Conservation (phyloP, 2,888 invertebrate genomes). For the Eupelmus urozonus region DNA sequence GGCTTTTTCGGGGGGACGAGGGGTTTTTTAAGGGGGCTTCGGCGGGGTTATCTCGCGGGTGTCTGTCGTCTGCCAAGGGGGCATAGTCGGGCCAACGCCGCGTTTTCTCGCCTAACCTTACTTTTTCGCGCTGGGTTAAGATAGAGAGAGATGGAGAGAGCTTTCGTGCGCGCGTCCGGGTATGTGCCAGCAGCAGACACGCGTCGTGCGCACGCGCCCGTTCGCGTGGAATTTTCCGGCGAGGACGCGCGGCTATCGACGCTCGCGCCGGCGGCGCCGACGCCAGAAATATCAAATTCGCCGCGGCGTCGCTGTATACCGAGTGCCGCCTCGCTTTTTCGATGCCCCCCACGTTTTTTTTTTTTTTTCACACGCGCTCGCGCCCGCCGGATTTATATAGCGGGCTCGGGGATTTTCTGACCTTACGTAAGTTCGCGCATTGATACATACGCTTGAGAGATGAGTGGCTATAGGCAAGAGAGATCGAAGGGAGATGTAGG, state of each 20-base stretch:
- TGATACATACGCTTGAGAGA: too few species aligned
- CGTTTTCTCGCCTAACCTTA: constrained; percentile 39
- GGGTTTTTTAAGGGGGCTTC: background rate
- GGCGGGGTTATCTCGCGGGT: too few species aligned
- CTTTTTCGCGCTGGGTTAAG: constrained; percentile 13
- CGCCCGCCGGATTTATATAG: background rate
- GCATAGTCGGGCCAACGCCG: background rate
- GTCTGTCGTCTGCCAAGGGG: too few species aligned
- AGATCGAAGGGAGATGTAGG: too few species aligned
- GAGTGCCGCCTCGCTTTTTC: background rate
- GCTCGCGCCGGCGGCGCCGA: background rate
- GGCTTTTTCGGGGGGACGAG: too few species aligned
- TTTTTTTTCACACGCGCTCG: background rate
- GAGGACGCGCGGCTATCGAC: constrained; percentile 3
- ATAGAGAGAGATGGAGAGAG: too few species aligned
- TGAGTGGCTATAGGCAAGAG: too few species aligned
- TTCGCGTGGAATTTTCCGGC: constrained; percentile 29
- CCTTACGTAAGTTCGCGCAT: constrained; percentile 34
- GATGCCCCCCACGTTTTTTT: too few species aligned
- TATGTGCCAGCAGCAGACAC: background rate
- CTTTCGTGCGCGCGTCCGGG: too few species aligned
- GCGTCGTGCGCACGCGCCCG: background rate
- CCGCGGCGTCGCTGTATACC: too few species aligned
- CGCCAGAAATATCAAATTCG: background rate
- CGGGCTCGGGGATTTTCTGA: background rate